phyloP scores from a whole-genome alignment of 2,888 invertebrate species.

The Agrotis exclamationis region DNA sequence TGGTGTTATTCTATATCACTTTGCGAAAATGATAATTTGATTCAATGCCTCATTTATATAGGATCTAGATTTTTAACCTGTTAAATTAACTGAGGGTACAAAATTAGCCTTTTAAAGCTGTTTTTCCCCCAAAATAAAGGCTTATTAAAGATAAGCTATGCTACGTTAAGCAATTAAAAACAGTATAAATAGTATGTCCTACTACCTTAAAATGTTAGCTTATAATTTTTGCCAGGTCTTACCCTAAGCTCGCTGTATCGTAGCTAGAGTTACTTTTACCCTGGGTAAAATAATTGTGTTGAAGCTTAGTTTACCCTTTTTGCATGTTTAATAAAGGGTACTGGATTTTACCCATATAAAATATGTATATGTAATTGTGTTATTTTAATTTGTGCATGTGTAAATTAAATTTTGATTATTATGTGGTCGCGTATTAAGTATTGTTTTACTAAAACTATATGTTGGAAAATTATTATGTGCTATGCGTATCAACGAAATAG shows the following conservation, averaged over 20 bases:
- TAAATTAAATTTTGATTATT: background rate
- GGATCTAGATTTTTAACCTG: background rate
- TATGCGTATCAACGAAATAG: background rate
- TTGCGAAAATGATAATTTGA: constrained; percentile 50
- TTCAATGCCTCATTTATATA: background rate
- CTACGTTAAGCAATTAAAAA: background rate
- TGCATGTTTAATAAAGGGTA: constrained; percentile 8
- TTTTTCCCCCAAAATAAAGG: too few relatives aligned
- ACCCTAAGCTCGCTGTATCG: background rate
- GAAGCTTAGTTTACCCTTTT: background rate
- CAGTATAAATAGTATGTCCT: background rate
- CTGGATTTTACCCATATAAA: background rate
- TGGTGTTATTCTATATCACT: background rate
- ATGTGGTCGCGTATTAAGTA: background rate
- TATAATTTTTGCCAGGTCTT: background rate
- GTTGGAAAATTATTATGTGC: constrained; percentile 14
- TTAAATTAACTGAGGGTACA: too few relatives aligned
- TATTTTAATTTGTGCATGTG: constrained; percentile 22
- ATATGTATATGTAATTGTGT: background rate
- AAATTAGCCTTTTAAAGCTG: background rate
- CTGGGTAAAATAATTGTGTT: background rate
- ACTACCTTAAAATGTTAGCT: background rate
- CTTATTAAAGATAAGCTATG: background rate
- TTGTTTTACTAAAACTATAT: background rate
- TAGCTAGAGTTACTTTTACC: background rate